These are phyloP conservation scores for Chalcosyrphus nemorum DNA, from an alignment of 2,888 invertebrate genomes.

Conservation along the genomic window DNA sequence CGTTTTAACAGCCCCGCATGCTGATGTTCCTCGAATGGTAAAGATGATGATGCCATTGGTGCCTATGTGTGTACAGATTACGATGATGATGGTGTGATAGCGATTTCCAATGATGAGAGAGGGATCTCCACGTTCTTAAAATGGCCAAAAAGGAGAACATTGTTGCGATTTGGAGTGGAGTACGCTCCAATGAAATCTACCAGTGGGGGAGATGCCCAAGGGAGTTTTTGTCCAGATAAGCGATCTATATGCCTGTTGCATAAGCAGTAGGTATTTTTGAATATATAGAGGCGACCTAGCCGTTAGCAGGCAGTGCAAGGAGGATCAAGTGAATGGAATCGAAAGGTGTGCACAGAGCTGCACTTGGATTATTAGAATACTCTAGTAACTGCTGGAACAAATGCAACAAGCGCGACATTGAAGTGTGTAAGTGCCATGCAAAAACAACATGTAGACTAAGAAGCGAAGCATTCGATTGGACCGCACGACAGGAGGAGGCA, in stretches of 20 bases:
- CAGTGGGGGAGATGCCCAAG: slow-evolving; percentile 68
- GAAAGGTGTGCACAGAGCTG: too few species aligned
- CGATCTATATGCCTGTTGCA: slow-evolving; percentile 59
- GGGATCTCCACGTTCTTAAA: slow-evolving; percentile 18
- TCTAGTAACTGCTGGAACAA: too few species aligned
- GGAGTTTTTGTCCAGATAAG: slow-evolving; percentile 60
- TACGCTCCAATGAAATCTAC: slow-evolving; percentile 57
- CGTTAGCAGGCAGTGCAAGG: not conserved
- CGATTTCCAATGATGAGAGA: slow-evolving; percentile 43
- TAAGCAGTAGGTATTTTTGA: slow-evolving; percentile 16
- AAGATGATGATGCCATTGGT: slow-evolving; percentile 55
- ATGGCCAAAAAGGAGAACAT: slow-evolving; percentile 53
- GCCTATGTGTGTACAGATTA: slow-evolving; percentile 23
- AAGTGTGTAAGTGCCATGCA: too few species aligned
- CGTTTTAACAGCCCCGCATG: slow-evolving; percentile 71
- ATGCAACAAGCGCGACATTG: too few species aligned
- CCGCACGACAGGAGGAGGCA: too few species aligned
- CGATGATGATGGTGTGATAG: slow-evolving; percentile 53
- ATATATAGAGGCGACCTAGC: slow-evolving; percentile 1
- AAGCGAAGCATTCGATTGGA: too few species aligned
- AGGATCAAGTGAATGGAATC: slow-evolving; percentile 14
- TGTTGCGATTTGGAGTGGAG: slow-evolving; percentile 42
- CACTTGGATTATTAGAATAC: too few species aligned
- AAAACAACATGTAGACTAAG: too few species aligned
- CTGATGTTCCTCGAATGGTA: slow-evolving; percentile 64